Evolutionary conservation across 2,797 vertebrate genomes (phyloP).

Genomic region (Anguilla anguilla): DNA sequence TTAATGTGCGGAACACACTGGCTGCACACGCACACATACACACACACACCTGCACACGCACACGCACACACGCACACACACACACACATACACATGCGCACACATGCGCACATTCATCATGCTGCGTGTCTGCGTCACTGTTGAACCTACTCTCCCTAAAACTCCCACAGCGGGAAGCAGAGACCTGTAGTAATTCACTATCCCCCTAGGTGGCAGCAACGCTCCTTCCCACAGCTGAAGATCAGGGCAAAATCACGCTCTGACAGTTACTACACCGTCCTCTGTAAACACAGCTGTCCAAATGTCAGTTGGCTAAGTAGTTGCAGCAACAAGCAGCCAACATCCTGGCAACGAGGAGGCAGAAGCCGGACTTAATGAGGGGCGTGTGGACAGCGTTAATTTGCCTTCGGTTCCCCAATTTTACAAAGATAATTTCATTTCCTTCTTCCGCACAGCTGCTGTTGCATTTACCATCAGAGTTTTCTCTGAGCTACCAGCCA

Average conservation of each 20-base stretch:
- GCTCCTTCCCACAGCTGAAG: no score
- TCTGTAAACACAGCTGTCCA: constrained; percentile 2
- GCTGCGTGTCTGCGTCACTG: no score
- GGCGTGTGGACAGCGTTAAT: background rate
- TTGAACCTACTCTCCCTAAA: no score
- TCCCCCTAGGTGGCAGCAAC: background rate
- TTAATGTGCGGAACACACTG: no score
- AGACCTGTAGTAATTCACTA: background rate
- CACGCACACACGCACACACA: background rate
- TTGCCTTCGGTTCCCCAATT: background rate
- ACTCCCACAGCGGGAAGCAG: background rate
- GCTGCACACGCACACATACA: background rate
- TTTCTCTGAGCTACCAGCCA: background rate
- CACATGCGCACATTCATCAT: background rate
- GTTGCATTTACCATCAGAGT: background rate
- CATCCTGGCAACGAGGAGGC: background rate
- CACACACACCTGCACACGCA: background rate
- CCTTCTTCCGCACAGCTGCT: background rate
- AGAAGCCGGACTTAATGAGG: background rate
- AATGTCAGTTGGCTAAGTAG: background rate
- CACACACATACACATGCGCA: background rate
- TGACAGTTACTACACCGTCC: background rate
- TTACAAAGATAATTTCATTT: background rate
- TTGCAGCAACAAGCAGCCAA: background rate
- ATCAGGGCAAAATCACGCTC: background rate